A percentile compares a stretch with the other conserved stretches of the same genome.
These are phyloP conservation scores for Ianthella basta DNA, from an alignment of 37 sponge, comb jelly and placozoan species.

Conservation along the genomic window DNA sequence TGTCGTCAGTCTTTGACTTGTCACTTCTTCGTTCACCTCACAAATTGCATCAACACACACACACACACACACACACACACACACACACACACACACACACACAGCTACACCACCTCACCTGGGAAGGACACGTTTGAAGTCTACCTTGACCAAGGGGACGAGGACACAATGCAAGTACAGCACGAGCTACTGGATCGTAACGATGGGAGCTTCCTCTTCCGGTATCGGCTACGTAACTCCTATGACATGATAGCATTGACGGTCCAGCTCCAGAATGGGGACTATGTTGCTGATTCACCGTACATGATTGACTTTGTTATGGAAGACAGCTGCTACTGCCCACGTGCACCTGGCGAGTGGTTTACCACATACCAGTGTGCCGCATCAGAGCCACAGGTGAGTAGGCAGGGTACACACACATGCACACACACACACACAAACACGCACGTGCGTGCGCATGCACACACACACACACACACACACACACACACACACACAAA, in stretches of 20 bases:
- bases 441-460: neutral
- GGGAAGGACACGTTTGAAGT: conserved; percentile 29
- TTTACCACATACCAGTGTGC: conserved; percentile 63
- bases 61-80: conserved; percentile 37
- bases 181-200: conserved; percentile 31
- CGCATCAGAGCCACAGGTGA: conserved; percentile 16
- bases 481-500: neutral
- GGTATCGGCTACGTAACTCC: conserved; percentile 62
- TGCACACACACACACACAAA: conserved; percentile 21
- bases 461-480: conserved; percentile 10
- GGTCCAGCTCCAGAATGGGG: conserved; percentile 55
- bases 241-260: conserved; percentile 44
- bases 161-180: conserved; percentile 21
- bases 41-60: neutral
- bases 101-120: conserved; percentile 45
- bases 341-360: conserved; percentile 65
- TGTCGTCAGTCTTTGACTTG: no score
- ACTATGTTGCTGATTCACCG: conserved; percentile 80
- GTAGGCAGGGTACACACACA: neutral
- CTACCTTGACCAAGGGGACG: conserved; percentile 24
- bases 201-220: conserved; percentile 53
- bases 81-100: conserved; percentile 35
- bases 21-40: neutral
- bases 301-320: conserved; percentile 54
- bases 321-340: conserved; percentile 83